Evolutionary conservation across 2,888 invertebrate species (phyloP).

Genomic region (Lapara coniferarum): DNA sequence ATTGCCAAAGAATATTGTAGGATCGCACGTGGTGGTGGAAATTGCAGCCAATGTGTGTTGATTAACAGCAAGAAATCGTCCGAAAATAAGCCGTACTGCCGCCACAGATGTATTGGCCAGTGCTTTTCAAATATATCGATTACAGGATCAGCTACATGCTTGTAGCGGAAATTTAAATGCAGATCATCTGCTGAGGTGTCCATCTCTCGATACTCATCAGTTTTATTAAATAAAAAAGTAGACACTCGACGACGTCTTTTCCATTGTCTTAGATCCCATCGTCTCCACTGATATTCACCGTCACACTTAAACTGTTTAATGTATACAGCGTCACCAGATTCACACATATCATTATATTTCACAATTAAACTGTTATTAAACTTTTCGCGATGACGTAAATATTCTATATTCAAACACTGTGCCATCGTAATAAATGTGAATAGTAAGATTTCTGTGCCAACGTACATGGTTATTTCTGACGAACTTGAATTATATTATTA

Average conservation of each 20-base stretch:
- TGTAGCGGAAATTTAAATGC: background rate
- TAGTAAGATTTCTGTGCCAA: slow-evolving; percentile 53
- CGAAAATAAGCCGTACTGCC: slow-evolving; percentile 77
- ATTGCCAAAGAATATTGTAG: slow-evolving; percentile 85
- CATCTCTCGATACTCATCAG: background rate
- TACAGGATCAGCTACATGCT: slow-evolving; percentile 30
- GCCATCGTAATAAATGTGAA: slow-evolving; percentile 55
- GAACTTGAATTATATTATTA: slow-evolving; percentile 44
- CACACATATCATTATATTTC: slow-evolving; percentile 38
- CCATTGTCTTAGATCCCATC: slow-evolving; percentile 69
- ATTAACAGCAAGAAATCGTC: slow-evolving; percentile 83
- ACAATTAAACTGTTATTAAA: slow-evolving; percentile 41
- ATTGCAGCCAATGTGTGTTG: slow-evolving; percentile 88
- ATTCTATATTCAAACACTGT: slow-evolving; percentile 55
- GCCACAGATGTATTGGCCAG: slow-evolving; percentile 81
- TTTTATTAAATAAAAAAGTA: slow-evolving; percentile 25
- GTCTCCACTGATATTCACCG: slow-evolving; percentile 59
- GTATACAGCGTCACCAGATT: slow-evolving; percentile 15
- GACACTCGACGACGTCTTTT: slow-evolving; percentile 66
- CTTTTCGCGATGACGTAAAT: slow-evolving; percentile 41
- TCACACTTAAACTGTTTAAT: slow-evolving; percentile 55
- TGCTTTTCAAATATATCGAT: slow-evolving; percentile 61
- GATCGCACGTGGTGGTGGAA: slow-evolving; percentile 83
- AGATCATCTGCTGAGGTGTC: background rate
- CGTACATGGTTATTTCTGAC: slow-evolving; percentile 50